Evolutionary conservation across 2,888 invertebrate species (phyloP).

Genomic region (Phragmatobia fuliginosa): DNA sequence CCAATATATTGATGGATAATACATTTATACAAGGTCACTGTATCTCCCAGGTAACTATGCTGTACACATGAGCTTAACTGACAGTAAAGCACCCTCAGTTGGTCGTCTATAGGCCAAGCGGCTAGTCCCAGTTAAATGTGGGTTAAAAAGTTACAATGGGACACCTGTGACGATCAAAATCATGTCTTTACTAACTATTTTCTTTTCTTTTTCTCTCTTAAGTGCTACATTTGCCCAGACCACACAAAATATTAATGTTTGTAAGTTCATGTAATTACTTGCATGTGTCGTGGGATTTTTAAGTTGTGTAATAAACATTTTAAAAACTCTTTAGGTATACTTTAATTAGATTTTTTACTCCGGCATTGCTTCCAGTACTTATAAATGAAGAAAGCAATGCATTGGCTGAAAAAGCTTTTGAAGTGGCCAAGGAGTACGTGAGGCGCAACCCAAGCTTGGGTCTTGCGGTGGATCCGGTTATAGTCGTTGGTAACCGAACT

Average conservation of each 20-base stretch:
- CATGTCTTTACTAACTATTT: conserved; percentile 52
- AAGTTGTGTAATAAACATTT: conserved; percentile 18
- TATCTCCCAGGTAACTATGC: conserved; percentile 77
- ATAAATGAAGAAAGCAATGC: conserved; percentile 92
- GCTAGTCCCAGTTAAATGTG: conserved; percentile 24
- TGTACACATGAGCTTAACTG: conserved; percentile 60
- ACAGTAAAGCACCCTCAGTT: conserved; percentile 44
- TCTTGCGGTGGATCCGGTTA: conserved; percentile 87
- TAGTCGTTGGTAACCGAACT: conserved; percentile 90
- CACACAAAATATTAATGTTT: conserved; percentile 90
- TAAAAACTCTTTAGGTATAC: conserved; percentile 24
- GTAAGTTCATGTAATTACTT: conserved; percentile 82
- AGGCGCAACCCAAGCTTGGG: conserved; percentile 90
- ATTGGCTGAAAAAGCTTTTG: conserved; percentile 90
- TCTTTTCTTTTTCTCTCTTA: conserved; percentile 58
- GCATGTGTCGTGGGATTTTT: conserved; percentile 14
- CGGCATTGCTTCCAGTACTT: conserved; percentile 85
- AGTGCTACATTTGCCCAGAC: conserved; percentile 81
- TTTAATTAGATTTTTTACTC: conserved; percentile 13
- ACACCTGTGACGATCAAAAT: conserved; percentile 17
- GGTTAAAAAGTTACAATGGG: conserved; percentile 28
- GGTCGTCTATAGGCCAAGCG: conserved; percentile 38
- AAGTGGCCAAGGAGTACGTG: conserved; percentile 90
- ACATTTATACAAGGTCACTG: conserved; percentile 71
- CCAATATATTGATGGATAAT: conserved; percentile 69